Evolutionary conservation across 2,888 invertebrate genomes (phyloP).

Genomic region (Cantharis flavilabris): DNA sequence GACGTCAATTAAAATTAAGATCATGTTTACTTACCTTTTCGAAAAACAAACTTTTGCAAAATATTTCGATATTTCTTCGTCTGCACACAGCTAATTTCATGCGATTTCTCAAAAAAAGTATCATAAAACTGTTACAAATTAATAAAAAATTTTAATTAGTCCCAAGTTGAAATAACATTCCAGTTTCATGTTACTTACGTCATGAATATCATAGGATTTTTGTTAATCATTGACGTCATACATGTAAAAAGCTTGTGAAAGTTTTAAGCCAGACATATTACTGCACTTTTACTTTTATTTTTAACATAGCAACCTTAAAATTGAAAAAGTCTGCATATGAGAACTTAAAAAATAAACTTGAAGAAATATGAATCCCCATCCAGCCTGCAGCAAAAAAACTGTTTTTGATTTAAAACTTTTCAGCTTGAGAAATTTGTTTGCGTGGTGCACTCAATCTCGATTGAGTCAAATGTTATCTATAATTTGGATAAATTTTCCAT

Average conservation of each 20-base stretch:
- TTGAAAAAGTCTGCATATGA: neutral
- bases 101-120: neutral
- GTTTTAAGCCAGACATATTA: neutral
- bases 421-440: too few species aligned
- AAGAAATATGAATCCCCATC: neutral
- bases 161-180: neutral
- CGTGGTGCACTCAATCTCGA: too few species aligned
- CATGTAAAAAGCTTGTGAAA: conserved; percentile 11
- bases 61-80: neutral
- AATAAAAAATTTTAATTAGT: neutral
- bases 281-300: conserved; percentile 5
- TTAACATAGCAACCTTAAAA: neutral
- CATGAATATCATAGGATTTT: neutral
- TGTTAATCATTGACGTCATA: conserved; percentile 7
- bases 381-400: too few species aligned
- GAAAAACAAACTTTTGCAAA: neutral
- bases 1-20: neutral
- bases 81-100: neutral
- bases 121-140: neutral
- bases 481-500: too few species aligned
- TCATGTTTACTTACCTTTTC: neutral
- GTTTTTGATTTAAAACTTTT: too few species aligned
- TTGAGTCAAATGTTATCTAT: too few species aligned
- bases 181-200: neutral
- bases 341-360: neutral